Percentiles rank a stretch among this genome's conserved stretches.
Conservation (phyloP, 2,113 vertebrate genomes). For the Cyanistes caeruleus region DNA sequence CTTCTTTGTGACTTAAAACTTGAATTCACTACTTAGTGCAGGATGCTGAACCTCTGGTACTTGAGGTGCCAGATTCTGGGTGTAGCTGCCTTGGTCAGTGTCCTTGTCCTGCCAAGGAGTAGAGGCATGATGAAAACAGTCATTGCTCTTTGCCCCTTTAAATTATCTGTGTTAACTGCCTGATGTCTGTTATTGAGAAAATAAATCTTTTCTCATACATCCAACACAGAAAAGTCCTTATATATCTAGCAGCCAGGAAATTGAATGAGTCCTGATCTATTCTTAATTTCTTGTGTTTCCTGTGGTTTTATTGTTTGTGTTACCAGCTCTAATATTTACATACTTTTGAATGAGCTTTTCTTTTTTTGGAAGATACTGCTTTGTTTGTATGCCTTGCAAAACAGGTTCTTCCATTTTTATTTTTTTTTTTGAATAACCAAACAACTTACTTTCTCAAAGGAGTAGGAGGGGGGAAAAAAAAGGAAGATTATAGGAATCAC, state of each 20-base stretch:
- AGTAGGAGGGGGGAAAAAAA: background rate
- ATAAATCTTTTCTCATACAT: background rate
- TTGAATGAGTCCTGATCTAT: slow-evolving; percentile 29
- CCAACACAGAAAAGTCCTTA: background rate
- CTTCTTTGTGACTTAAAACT: background rate
- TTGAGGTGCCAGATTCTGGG: background rate
- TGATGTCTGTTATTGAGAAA: background rate
- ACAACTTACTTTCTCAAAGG: slow-evolving; percentile 50
- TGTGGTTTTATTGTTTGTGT: slow-evolving; percentile 66
- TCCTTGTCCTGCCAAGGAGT: background rate
- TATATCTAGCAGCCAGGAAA: slow-evolving; percentile 41
- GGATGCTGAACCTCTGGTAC: background rate
- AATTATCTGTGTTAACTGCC: background rate
- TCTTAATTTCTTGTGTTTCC: slow-evolving; percentile 65
- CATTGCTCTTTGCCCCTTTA: background rate
- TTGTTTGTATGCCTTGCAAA: slow-evolving; percentile 40
- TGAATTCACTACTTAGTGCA: background rate
- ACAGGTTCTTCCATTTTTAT: slow-evolving; percentile 50
- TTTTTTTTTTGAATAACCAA: slow-evolving; percentile 1
- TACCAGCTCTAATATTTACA: slow-evolving; percentile 59
- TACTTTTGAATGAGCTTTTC: slow-evolving; percentile 55
- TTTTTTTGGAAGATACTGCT: slow-evolving; percentile 57
- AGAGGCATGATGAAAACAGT: background rate
- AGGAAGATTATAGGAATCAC: slow-evolving; percentile 23
- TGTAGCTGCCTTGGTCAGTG: background rate